Evolutionary conservation across 2,797 vertebrate species (phyloP), one percentile per base, ranked within the genome.

Genomic region (Hylomyscus alleni): DNA sequence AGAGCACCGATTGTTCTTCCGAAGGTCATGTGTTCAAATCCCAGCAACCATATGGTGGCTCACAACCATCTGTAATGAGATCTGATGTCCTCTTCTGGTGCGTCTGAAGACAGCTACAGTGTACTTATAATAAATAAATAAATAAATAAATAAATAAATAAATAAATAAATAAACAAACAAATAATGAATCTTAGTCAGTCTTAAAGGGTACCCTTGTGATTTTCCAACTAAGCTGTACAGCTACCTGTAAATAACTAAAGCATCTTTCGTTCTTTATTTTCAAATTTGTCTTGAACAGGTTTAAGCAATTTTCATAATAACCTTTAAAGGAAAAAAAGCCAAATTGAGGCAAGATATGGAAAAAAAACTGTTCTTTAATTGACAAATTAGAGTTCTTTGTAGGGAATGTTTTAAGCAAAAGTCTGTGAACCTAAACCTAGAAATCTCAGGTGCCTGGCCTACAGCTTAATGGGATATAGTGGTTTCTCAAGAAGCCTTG

Each of bases 301-400:
- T 85, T 60, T 72, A 20, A 81, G 72, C 50, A 26, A 76, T 37
- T 91, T 93, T 62, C 34, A 89, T 40, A 89, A n/a, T 56, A 67
- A 44, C 13, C 31, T 52, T n/a, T 85, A 37, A 85, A 44, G 50
- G 29, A 14, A 24, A n/a, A n/a, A n/a, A 85, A 22, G 2, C 37
- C 47, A 47, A 82, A 82, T 54, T 89, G 84, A 37, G 91, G 19
- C 69, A 37, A 93, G 31, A 58, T 81, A 40, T n/a, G 75, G 20
- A 88, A 97, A 92, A 24, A 76, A 96, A 91, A 37, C 26, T 84
- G 26, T 8, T 17, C 47, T 56, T 76, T 76, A 73, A 75, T 73
- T 82, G 82, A 80, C 29, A 85, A 95, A 92, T 90, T 58, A 72
- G 24, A 9, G 12, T 73, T 17, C 1, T 89, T n/a, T 15, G 19